These are phyloP conservation scores for Oxygymnocypris stewartii DNA, from an alignment of 2,113 vertebrate genomes.

Conservation along the genomic window DNA sequence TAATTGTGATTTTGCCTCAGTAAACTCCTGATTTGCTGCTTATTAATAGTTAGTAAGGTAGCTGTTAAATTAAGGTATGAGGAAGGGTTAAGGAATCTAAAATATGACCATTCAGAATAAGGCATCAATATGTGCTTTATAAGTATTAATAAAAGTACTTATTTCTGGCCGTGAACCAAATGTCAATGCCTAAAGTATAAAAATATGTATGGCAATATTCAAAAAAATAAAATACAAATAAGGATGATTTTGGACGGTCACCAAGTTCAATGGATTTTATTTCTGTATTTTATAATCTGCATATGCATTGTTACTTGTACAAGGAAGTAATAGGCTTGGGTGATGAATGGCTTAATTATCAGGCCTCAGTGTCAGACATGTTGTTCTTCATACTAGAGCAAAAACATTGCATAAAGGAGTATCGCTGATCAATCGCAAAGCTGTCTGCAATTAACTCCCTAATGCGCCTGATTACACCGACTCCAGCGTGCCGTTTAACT, in stretches of 20 bases:
- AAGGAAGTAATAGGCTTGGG: slow-evolving; percentile 44
- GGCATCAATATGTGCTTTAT: too few species aligned
- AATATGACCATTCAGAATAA: too few species aligned
- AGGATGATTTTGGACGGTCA: neutral
- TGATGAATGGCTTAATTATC: slow-evolving; percentile 73
- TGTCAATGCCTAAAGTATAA: neutral
- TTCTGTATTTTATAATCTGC: slow-evolving; percentile 26
- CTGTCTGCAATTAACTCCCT: slow-evolving; percentile 65
- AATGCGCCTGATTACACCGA: slow-evolving; percentile 60
- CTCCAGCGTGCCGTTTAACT: slow-evolving; percentile 51
- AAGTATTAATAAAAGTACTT: too few species aligned
- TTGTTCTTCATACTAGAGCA: slow-evolving; percentile 55
- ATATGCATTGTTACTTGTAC: slow-evolving; percentile 49
- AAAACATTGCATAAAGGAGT: slow-evolving; percentile 60
- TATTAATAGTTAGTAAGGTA: too few species aligned
- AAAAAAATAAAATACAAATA: too few species aligned
- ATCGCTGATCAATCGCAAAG: slow-evolving; percentile 63
- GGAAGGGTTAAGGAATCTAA: too few species aligned
- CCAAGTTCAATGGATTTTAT: slow-evolving; percentile 28
- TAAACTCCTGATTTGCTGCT: too few species aligned
- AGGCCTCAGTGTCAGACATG: slow-evolving; percentile 60
- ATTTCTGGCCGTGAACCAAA: neutral
- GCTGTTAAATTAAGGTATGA: too few species aligned
- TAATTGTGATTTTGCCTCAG: too few species aligned
- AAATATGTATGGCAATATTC: too few species aligned